Percentiles rank a stretch among this genome's conserved stretches.
Evolutionary conservation across 2,113 vertebrate species (phyloP).

Genomic region (Periophthalmus modestus): DNA sequence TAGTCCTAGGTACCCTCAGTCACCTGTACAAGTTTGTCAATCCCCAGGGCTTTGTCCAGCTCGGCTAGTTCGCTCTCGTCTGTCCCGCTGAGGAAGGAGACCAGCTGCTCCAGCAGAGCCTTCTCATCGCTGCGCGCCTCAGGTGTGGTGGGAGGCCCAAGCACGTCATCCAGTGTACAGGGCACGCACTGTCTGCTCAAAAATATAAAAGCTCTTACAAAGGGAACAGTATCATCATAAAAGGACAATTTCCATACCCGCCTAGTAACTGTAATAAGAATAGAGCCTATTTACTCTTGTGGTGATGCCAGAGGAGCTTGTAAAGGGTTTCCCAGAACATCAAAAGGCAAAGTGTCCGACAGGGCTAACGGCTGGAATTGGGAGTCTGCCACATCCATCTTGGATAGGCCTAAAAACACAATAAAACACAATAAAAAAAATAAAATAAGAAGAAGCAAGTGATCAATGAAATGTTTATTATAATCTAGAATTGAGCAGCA

Average conservation of each 20-base stretch:
- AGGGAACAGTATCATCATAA: background rate
- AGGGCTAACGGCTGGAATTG: conserved; percentile 73
- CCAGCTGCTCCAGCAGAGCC: conserved; percentile 90
- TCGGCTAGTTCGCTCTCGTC: conserved; percentile 92
- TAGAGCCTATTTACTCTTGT: conserved; percentile 72
- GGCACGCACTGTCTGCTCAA: conserved; percentile 84
- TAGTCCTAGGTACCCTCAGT: background rate
- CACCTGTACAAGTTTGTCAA: conserved; percentile 95
- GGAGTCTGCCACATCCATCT: conserved; percentile 72
- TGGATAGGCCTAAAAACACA: conserved; percentile 60
- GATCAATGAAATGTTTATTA: background rate
- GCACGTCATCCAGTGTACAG: conserved; percentile 89
- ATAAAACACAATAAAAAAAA: background rate
- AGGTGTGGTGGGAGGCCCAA: conserved; percentile 87
- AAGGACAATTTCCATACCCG: background rate
- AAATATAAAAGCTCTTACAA: conserved; percentile 5
- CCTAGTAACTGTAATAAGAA: background rate
- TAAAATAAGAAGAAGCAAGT: background rate
- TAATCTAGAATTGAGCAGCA: background rate
- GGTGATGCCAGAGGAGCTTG: conserved; percentile 68
- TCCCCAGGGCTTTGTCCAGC: conserved; percentile 90
- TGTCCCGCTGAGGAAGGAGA: conserved; percentile 95
- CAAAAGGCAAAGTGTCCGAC: conserved; percentile 71
- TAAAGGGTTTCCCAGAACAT: conserved; percentile 59
- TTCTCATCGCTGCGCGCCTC: conserved; percentile 93